Conservation (phyloP, 2,888 invertebrate genomes). For the Pantelozetes paolii region DNA sequence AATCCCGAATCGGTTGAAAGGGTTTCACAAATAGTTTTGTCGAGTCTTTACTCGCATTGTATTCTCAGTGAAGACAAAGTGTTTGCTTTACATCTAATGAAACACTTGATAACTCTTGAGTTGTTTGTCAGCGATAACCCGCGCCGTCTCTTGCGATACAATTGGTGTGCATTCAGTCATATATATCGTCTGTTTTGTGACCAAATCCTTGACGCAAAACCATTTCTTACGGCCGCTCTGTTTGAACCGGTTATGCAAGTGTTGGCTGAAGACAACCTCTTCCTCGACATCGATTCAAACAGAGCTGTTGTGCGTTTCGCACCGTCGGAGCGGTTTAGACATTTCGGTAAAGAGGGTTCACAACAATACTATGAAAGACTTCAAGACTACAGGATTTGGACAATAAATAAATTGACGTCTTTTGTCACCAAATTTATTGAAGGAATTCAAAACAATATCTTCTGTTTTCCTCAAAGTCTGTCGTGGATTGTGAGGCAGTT, state of each 20-base stretch:
- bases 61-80: slow-evolving; percentile 70
- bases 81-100: slow-evolving; percentile 62
- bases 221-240: slow-evolving; percentile 86
- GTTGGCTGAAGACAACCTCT: slow-evolving; percentile 82
- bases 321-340: slow-evolving; percentile 60
- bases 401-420: slow-evolving; percentile 70
- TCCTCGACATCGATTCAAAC: slow-evolving; percentile 84
- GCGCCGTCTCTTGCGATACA: slow-evolving; percentile 68
- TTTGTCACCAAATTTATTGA: slow-evolving; percentile 75
- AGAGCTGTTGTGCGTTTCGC: slow-evolving; percentile 60
- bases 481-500: slow-evolving; percentile 87
- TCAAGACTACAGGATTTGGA: slow-evolving; percentile 71
- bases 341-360: slow-evolving; percentile 72
- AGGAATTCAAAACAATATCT: slow-evolving; percentile 76
- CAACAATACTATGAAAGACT: slow-evolving; percentile 68
- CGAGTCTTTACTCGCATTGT: slow-evolving; percentile 69
- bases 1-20: slow-evolving; percentile 49
- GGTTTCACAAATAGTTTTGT: slow-evolving; percentile 59
- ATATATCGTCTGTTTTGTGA: slow-evolving; percentile 84
- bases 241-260: slow-evolving; percentile 76
- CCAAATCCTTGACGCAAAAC: slow-evolving; percentile 79
- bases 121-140: slow-evolving; percentile 54
- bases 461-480: slow-evolving; percentile 81
- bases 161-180: slow-evolving; percentile 78
- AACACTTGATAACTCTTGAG: slow-evolving; percentile 68